phyloP scores from a whole-genome alignment of 2,113 vertebrate species.

The Petrocephalus microphthalmus region DNA sequence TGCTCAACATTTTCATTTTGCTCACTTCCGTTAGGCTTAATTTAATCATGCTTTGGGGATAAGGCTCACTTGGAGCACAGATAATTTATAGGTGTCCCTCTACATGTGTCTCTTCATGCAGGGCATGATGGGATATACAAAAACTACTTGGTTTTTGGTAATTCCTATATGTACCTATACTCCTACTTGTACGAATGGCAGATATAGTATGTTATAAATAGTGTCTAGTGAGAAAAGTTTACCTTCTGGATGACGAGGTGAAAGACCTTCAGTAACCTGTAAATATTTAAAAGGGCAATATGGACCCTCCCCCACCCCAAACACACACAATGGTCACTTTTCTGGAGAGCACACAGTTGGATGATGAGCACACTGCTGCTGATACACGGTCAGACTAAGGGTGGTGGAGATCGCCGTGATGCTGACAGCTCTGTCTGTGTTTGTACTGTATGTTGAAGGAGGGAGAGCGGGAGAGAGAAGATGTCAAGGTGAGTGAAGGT shows the following conservation, averaged over 20 bases:
- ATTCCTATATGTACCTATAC: not conserved
- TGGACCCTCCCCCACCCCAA: too few relatives aligned
- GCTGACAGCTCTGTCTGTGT: not conserved
- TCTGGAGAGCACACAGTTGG: too few relatives aligned
- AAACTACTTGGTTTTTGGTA: too few relatives aligned
- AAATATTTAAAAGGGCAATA: not conserved
- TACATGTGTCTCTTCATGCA: not conserved
- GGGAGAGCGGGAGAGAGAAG: not conserved
- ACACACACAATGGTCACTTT: not conserved
- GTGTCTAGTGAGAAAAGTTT: not conserved
- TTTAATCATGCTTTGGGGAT: not conserved
- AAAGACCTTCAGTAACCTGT: not conserved
- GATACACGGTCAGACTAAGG: not conserved
- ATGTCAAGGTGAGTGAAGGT: not conserved
- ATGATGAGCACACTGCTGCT: not conserved
- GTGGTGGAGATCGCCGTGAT: not conserved
- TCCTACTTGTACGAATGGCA: not conserved
- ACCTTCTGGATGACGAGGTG: not conserved
- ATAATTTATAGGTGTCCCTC: not conserved
- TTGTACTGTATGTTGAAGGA: too few relatives aligned
- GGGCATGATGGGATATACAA: not conserved
- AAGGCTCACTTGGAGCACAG: not conserved
- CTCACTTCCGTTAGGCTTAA: not conserved
- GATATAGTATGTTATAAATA: not conserved
- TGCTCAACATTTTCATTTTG: not conserved